Evolutionary conservation across 2,797 vertebrate genomes (phyloP), one percentile per base, ranked within the genome.

Genomic region (Catharus ustulatus): DNA sequence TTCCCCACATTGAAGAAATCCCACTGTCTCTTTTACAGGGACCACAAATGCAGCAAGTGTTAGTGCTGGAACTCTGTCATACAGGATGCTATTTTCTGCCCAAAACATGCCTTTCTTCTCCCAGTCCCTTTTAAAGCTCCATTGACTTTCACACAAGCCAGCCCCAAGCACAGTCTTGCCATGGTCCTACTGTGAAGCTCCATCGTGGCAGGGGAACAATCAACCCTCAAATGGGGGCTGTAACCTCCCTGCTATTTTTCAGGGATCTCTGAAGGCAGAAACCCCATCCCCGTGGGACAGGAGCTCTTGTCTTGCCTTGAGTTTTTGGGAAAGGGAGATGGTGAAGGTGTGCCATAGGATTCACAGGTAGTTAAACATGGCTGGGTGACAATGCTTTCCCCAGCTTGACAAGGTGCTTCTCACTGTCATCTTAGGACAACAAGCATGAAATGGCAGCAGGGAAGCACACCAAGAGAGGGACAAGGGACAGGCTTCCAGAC

Each of bases 231-330:
- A 34, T 2, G 11, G 12, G 9, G 7, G 24, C 27, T 61, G 20
- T 15, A 9, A 38, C 20, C 5, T 61, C 13, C 11, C 14, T 22
- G 46, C 15, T 81, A 55, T 40, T 54, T 42, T 71, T 34, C 17
- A 16, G 38, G 43, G 13, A 2, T 57, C 49, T 45, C 38, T 62
- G 55, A 68, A 49, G 23, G 23, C 23, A 68, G 48, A 15, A 74
- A 32, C 29, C 16, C 26, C 18, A 52, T 15, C 34, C 13, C 13
- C 5, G 5, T 7, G 30, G 24, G 36, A 40, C 0, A 0, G 16
- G 23, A 67, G 48, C 42, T 61, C 55, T 19, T 40, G 19, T 29
- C n/a, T 63, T 63, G 19, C 29, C 42, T 34, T 46, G 18, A 18
- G 8, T 26, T 30, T 61, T 36, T 61, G 38, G n/a, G 29, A 52